Evolutionary conservation across 2,888 invertebrate genomes (phyloP).

Genomic region (Metallyticus violacea): DNA sequence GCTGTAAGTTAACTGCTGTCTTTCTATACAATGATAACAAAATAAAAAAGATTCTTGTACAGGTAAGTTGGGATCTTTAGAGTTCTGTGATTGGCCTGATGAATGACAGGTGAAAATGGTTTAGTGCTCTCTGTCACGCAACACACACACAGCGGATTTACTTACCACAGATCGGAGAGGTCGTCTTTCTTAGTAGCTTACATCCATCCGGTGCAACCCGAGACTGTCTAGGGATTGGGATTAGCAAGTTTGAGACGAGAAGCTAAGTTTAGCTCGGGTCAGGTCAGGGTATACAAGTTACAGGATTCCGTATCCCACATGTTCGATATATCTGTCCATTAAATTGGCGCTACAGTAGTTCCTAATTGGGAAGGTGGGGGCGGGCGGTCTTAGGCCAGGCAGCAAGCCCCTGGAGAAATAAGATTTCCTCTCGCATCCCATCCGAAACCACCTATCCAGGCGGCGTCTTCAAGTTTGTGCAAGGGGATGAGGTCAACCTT

Average conservation of each 20-base stretch:
- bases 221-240: not conserved
- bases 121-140: no score
- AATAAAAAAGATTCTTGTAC: no score
- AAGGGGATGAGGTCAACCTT: constrained; percentile 12
- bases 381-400: not conserved
- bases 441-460: constrained; percentile 4
- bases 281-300: constrained; percentile 7
- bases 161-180: not conserved
- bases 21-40: no score
- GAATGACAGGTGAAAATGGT: no score
- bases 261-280: constrained; percentile 9
- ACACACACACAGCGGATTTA: not conserved
- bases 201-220: not conserved
- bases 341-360: constrained; percentile 11
- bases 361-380: constrained; percentile 16
- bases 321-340: constrained; percentile 21
- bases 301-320: constrained; percentile 7
- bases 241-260: constrained; percentile 8
- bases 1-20: no score
- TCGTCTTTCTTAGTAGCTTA: not conserved
- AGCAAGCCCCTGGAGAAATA: constrained; percentile 5
- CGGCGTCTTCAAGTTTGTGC: not conserved
- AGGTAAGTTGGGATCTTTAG: no score
- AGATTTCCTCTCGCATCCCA: not conserved
- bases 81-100: no score